phyloP scores from a whole-genome alignment of 1,140 invertebrate species.

The Vollenhovia emeryi region DNA sequence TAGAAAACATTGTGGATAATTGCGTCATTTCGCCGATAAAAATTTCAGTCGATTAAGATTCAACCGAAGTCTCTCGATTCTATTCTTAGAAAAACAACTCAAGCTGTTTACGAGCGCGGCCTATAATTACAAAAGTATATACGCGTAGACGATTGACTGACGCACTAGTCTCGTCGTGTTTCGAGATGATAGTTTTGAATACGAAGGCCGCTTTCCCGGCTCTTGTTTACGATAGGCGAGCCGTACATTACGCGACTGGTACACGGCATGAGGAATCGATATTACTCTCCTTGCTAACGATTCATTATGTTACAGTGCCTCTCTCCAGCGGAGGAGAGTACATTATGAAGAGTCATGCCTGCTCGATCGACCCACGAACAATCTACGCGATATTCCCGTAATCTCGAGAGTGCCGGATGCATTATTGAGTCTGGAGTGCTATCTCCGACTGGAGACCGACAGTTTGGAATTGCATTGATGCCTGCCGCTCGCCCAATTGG shows the following conservation, averaged over 20 bases:
- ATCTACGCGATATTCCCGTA: constrained; percentile 65
- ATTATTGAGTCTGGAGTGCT: constrained; percentile 72
- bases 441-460: constrained; percentile 50
- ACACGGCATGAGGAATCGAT: constrained; percentile 19
- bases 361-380: constrained; percentile 55
- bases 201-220: neutral
- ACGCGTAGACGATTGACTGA: neutral
- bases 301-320: constrained; percentile 48
- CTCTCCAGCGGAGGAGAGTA: constrained; percentile 25
- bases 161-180: neutral
- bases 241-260: neutral
- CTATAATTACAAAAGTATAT: constrained; percentile 8
- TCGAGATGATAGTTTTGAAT: constrained; percentile 8
- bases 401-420: constrained; percentile 77
- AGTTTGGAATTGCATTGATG: constrained; percentile 59
- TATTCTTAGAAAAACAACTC: constrained; percentile 23
- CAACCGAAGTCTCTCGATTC: neutral
- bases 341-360: constrained; percentile 60
- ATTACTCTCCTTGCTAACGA: constrained; percentile 50
- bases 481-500: constrained; percentile 38
- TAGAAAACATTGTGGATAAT: neutral
- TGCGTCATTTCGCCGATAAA: neutral
- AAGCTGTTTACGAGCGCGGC: neutral
- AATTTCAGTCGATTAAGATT: neutral
- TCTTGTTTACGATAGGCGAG: constrained; percentile 31